These are phyloP conservation scores for Eulithis testata DNA, from an alignment of 2,888 invertebrate species.

Conservation along the genomic window DNA sequence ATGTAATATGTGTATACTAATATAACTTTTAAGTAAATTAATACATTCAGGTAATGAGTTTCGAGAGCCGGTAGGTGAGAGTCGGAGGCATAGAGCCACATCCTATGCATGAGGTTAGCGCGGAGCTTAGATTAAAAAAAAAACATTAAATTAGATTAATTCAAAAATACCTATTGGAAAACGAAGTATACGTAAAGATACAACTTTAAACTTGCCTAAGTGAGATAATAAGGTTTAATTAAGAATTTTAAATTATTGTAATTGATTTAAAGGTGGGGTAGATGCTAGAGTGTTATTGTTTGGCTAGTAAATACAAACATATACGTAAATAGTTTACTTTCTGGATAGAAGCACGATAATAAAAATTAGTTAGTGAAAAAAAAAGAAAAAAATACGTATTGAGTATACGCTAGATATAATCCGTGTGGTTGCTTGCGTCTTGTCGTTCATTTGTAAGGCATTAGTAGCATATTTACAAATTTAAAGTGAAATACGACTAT, in stretches of 20 bases:
- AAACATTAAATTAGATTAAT: conserved; percentile 66
- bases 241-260: conserved; percentile 83
- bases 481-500: conserved; percentile 39
- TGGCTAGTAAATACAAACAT: conserved; percentile 74
- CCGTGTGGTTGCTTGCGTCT: conserved; percentile 53
- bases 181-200: conserved; percentile 84
- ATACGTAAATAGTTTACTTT: conserved; percentile 74
- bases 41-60: conserved; percentile 52
- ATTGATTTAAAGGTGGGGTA: conserved; percentile 81
- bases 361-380: conserved; percentile 73
- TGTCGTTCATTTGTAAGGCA: conserved; percentile 39
- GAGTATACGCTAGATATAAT: conserved; percentile 83
- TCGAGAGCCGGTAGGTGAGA: conserved; percentile 46
- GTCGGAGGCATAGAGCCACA: conserved; percentile 42
- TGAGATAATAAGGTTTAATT: conserved; percentile 82
- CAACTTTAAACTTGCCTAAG: conserved; percentile 84
- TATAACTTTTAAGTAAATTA: conserved; percentile 73
- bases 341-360: conserved; percentile 66
- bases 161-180: conserved; percentile 77
- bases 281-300: conserved; percentile 78
- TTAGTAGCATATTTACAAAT: conserved; percentile 35
- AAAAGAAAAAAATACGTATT: conserved; percentile 76
- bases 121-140: conserved; percentile 73
- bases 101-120: conserved; percentile 20
- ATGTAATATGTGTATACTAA: conserved; percentile 84